Evolutionary conservation across 2,797 vertebrate genomes (phyloP).

Genomic region (Microctenopoma stevenorrisi): DNA sequence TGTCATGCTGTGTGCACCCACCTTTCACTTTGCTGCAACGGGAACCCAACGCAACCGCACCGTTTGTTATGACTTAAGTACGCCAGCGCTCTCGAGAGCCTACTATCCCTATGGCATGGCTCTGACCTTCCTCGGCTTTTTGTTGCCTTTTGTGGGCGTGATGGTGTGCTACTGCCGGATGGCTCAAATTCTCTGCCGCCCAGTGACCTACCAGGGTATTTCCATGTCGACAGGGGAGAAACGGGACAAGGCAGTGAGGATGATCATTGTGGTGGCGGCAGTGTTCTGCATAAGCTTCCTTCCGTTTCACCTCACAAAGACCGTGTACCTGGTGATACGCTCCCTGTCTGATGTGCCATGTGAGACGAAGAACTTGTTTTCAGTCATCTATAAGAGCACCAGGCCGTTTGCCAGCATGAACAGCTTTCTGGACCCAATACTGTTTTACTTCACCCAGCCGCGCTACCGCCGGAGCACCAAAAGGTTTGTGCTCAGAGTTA

Average conservation of each 20-base stretch:
- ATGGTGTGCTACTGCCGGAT: slow-evolving; percentile 91
- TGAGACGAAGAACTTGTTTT: slow-evolving; percentile 84
- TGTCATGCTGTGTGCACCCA: slow-evolving; percentile 87
- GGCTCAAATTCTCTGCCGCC: slow-evolving; percentile 88
- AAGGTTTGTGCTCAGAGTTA: slow-evolving; percentile 85
- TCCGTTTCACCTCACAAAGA: slow-evolving; percentile 96
- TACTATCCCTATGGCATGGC: slow-evolving; percentile 96
- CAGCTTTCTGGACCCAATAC: slow-evolving; percentile 94
- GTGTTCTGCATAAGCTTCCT: slow-evolving; percentile 95
- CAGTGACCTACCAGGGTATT: slow-evolving; percentile 46
- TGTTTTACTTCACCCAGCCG: slow-evolving; percentile 95
- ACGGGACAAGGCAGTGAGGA: slow-evolving; percentile 89
- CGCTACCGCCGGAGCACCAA: slow-evolving; percentile 88
- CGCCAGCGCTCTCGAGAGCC: slow-evolving; percentile 76
- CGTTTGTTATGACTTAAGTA: slow-evolving; percentile 94
- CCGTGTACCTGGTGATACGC: slow-evolving; percentile 90
- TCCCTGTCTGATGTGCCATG: slow-evolving; percentile 79
- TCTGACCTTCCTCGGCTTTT: slow-evolving; percentile 90
- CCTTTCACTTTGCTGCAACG: slow-evolving; percentile 89
- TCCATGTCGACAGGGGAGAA: slow-evolving; percentile 80
- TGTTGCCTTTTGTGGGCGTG: slow-evolving; percentile 89
- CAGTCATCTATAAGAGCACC: slow-evolving; percentile 92
- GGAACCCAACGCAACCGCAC: slow-evolving; percentile 94
- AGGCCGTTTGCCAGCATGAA: slow-evolving; percentile 97
- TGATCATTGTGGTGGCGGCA: slow-evolving; percentile 89